A percentile compares a stretch with the other conserved stretches of the same genome.
Conservation (phyloP, 2,113 vertebrate species). For the Spilogale gracilis region DNA sequence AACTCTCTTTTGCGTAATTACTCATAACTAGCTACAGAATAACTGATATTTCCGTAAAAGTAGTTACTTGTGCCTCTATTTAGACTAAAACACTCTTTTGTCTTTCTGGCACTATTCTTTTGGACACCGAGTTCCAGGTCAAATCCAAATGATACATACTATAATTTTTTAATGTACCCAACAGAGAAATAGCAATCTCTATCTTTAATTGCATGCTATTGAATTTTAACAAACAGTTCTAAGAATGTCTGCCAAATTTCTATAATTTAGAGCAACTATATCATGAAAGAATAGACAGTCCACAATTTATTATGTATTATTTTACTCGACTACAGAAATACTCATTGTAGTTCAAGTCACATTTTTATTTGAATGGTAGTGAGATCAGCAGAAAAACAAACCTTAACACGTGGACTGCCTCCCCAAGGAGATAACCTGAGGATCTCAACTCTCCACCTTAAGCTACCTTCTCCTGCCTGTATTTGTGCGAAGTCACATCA, state of each 20-base stretch:
- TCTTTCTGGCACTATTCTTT: constrained; percentile 68
- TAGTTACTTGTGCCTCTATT: constrained; percentile 41
- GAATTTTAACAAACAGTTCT: constrained; percentile 80
- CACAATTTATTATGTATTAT: constrained; percentile 40
- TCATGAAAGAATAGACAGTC: constrained; percentile 55
- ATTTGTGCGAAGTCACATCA: not conserved
- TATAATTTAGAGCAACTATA: constrained; percentile 61
- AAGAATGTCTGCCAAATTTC: constrained; percentile 74
- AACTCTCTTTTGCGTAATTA: constrained; percentile 57
- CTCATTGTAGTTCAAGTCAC: constrained; percentile 5
- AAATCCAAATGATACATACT: constrained; percentile 67
- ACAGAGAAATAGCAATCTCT: constrained; percentile 64
- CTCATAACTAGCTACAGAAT: constrained; percentile 53
- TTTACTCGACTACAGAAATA: constrained; percentile 60
- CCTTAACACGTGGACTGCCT: not conserved
- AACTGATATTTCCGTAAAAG: constrained; percentile 62
- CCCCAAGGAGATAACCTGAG: not conserved
- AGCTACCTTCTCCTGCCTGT: not conserved
- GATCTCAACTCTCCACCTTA: not conserved
- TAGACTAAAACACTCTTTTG: constrained; percentile 69
- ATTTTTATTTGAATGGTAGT: not conserved
- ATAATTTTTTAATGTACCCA: constrained; percentile 73
- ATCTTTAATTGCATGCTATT: constrained; percentile 75
- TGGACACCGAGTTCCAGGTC: constrained; percentile 62
- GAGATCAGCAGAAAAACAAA: not conserved